Percentiles rank a stretch among this genome's conserved stretches.
Conservation (phyloP, 2,797 vertebrate species). For the Poeciliopsis gracilis region DNA sequence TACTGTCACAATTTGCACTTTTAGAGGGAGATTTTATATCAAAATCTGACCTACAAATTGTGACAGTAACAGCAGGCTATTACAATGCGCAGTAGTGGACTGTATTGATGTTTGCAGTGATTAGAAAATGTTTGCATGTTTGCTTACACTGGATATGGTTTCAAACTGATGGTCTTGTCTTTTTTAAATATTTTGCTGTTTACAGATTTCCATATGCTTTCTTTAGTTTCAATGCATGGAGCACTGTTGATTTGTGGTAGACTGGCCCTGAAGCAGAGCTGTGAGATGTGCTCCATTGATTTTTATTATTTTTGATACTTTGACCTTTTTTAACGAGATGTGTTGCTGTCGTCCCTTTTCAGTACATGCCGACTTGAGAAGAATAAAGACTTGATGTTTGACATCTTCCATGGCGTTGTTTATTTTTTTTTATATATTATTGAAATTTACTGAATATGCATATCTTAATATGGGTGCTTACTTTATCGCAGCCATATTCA, state of each 20-base stretch:
- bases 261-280: neutral
- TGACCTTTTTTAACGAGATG: neutral
- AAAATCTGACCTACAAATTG: neutral
- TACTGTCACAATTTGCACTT: neutral
- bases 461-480: too few relatives aligned
- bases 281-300: neutral
- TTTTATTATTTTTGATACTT: conserved; percentile 1
- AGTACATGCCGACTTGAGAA: neutral
- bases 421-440: neutral
- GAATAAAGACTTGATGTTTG: neutral
- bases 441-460: neutral
- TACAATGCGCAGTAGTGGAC: neutral
- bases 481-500: too few relatives aligned
- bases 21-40: neutral
- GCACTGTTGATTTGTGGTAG: neutral
- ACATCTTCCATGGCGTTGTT: neutral
- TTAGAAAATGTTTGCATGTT: neutral
- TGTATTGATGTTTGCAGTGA: neutral
- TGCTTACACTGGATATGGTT: neutral
- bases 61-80: neutral
- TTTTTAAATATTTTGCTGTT: neutral
- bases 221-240: neutral
- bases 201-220: neutral
- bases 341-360: neutral
- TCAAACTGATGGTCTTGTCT: neutral